Evolutionary conservation across 2,888 invertebrate genomes (phyloP), one percentile per base, ranked within the genome.

Genomic region (Agrochola circellaris): DNA sequence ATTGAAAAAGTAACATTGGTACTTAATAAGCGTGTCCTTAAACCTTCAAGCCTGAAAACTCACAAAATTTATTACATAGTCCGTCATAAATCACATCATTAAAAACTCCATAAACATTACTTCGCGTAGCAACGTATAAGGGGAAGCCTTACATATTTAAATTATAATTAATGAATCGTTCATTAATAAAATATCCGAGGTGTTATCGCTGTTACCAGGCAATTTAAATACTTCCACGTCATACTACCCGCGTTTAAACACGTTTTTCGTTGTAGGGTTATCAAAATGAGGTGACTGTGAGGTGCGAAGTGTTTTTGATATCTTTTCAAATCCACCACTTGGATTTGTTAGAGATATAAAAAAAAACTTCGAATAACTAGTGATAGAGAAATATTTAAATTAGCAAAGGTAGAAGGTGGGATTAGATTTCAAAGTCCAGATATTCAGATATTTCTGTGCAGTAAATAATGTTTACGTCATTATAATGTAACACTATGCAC

Each of bases 111-210:
- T 75, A 23, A 26, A 58, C 23, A 45, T 58, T 56, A 56, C 48
- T 64, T 60, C 13, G 54, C 73, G 42, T 60, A 72, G 51, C 38
- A 73, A 34, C 45, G n/a, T 26, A 9, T 60, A 60, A 26, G 17
- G 56, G 34, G 26, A 61, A 71, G 71, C 73, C 67, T 84, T 62
- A 56, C 68, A n/a, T 66, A 77, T 77, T 81, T 75, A 82, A 82
- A 82, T 84, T 65, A 76, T 81, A 79, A 87, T 87, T 84, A 87
- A 86, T 84, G 82, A 76, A 74, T 60, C 42, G 69, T 56, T 81
- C 72, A 74, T 85, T 87, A 85, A 73, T 75, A 58, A 70, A 68
- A 75, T 83, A 73, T 38, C 48, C 58, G 26, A 76, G 76, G 70
- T 78, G 72, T 61, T 82, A 73, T 71, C 75, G 65, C 67, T n/a